Conservation (phyloP, 2,888 invertebrate species). For the Punctoribates punctum region DNA sequence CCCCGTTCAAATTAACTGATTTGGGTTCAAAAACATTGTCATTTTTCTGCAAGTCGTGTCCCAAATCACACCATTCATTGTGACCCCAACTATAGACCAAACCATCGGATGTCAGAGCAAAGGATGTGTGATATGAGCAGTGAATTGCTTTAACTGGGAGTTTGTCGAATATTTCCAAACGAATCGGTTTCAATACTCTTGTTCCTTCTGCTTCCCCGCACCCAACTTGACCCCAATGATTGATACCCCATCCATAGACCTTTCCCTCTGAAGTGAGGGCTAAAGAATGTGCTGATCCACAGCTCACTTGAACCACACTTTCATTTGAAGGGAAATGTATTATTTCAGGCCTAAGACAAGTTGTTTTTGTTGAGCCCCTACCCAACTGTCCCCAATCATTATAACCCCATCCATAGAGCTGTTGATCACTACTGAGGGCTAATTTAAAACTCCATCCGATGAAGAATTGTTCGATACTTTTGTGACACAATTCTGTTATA, state of each 20-base stretch:
- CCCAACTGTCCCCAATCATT: background rate
- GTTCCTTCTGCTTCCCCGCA: background rate
- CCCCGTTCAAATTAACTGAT: background rate
- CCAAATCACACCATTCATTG: background rate
- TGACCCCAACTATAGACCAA: background rate
- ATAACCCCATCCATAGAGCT: background rate
- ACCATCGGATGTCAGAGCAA: background rate
- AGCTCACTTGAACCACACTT: background rate
- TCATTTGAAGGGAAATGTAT: too few relatives aligned
- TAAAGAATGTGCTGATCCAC: background rate
- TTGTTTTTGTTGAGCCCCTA: background rate
- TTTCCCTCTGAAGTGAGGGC: background rate
- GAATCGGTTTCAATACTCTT: background rate
- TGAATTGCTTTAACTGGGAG: background rate
- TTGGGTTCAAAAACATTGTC: background rate
- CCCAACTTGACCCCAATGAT: background rate
- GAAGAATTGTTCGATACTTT: background rate
- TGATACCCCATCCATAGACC: background rate
- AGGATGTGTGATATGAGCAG: background rate
- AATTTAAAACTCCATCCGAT: too few relatives aligned
- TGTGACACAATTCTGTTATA: background rate
- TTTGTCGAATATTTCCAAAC: background rate
- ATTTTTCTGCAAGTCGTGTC: background rate
- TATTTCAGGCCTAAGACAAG: background rate
- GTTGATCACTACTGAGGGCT: background rate